Base-by-base conservation (phyloP, 2,888 invertebrate genomes). In the Bombylius major region DNA sequence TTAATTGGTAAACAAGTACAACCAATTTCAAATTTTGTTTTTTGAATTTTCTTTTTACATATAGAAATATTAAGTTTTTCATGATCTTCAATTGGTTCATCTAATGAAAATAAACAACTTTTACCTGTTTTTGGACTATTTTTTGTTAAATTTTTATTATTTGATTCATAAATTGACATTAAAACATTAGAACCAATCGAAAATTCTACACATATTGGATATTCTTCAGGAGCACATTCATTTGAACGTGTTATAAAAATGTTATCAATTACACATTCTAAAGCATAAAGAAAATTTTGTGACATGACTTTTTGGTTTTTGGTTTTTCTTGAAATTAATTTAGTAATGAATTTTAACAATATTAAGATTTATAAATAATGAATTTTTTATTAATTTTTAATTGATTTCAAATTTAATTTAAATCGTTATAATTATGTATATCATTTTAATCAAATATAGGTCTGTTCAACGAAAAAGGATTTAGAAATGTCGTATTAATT, bases 201-300 rank as follows among this genome's bases (percentile, higher is more conserved):
- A 44, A 73, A 53, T 60, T 73, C 72, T 42, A 69, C 69, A 60
- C 72, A 73, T 8, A 69, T 69, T 2, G 72, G 72, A 59, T 70
- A 73, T 54, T 73, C 72, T 42, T 71, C 72, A 6, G 73, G 73
- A n/a, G 73, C 73, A 59, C 73, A 73, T 36, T 66, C 57, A 59
- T 73, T 73, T 54, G 70, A 68, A 12, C 66, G 64, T 4, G 69
- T 69, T 39, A 73, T 68, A 33, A 72, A 54, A 48, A 73, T 57
- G 59, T 73, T 72, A 51, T 72, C 72, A 53, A 73, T 63, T 54
- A 71, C 69, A 59, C 73, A 70, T 59, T 73, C 73, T 47, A 73
- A 66, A 70, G 69, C 70, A 60, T 70, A 73, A 55, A 73, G 64
- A 44, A 69, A 67, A 66, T 67, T 69, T 65, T 65, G 65, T 50